Conservation (phyloP, 37 sponge, comb jelly and placozoan species). For the Hexactinellida sp. region DNA sequence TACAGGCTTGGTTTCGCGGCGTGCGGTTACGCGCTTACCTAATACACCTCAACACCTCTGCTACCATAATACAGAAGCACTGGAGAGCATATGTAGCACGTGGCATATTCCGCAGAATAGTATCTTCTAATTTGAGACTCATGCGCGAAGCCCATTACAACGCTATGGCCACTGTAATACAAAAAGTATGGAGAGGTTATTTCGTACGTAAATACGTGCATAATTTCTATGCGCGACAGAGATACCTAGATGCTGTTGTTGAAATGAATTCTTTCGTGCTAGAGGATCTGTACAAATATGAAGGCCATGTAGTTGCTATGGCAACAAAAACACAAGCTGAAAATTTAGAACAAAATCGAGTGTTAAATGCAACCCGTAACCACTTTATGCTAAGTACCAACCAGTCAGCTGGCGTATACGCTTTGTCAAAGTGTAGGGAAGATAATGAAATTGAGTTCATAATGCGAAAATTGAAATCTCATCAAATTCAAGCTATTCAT, state of each 20-base stretch:
- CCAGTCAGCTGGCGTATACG: background rate
- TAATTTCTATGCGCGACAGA: constrained; percentile 42
- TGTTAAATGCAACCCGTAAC: background rate
- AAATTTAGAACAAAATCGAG: background rate
- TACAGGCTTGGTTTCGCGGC: constrained; percentile 8
- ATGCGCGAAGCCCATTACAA: background rate
- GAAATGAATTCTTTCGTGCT: constrained; percentile 22
- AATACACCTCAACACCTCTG: background rate
- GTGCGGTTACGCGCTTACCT: background rate
- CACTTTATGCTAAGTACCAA: background rate
- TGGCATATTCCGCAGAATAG: constrained; percentile 8
- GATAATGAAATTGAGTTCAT: background rate
- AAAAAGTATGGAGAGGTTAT: constrained; percentile 27
- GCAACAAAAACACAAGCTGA: background rate
- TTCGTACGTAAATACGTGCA: constrained; percentile 41
- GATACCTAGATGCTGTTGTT: constrained; percentile 27
- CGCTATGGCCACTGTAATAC: background rate
- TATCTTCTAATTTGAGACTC: background rate
- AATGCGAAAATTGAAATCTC: constrained; percentile 10
- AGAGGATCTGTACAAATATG: background rate
- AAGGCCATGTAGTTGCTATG: background rate
- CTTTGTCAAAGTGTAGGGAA: background rate
- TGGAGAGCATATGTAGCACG: background rate
- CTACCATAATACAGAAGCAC: background rate
- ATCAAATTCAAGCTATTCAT: background rate